Percentiles rank a stretch among this genome's conserved stretches.
These are phyloP conservation scores for Coptotermes formosanus DNA, from an alignment of 1,140 invertebrate genomes.

Conservation along the genomic window DNA sequence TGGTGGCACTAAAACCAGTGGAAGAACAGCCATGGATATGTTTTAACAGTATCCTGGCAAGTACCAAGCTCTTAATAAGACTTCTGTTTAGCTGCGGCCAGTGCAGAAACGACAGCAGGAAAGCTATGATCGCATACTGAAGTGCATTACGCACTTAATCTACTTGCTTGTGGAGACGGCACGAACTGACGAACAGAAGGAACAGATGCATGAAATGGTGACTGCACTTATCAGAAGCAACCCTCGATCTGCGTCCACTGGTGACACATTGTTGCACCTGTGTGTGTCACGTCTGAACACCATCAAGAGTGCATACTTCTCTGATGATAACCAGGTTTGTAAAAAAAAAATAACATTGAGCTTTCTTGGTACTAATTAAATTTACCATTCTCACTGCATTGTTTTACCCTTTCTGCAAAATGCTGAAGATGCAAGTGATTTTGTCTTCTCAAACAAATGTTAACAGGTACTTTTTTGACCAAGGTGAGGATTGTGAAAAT, in stretches of 20 bases:
- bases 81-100: slow-evolving; percentile 56
- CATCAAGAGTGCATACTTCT: slow-evolving; percentile 73
- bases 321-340: slow-evolving; percentile 64
- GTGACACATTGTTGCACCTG: slow-evolving; percentile 78
- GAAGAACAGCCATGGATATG: too few species aligned
- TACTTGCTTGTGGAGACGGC: slow-evolving; percentile 69
- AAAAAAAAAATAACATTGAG: too few species aligned
- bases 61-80: too few species aligned
- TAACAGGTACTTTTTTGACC: too few species aligned
- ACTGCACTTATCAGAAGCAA: slow-evolving; percentile 59
- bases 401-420: too few species aligned
- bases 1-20: too few species aligned
- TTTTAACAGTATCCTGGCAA: too few species aligned
- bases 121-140: slow-evolving; percentile 76
- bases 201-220: slow-evolving; percentile 37
- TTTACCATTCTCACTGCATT: too few species aligned
- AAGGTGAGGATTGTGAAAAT: too few species aligned
- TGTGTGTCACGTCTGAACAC: slow-evolving; percentile 76
- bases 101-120: slow-evolving; percentile 76
- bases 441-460: too few species aligned
- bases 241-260: slow-evolving; percentile 66
- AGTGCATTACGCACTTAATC: slow-evolving; percentile 77
- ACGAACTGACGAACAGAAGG: slow-evolving; percentile 52
- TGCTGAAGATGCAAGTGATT: too few species aligned
- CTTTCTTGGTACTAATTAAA: too few species aligned